Evolutionary conservation across 1,140 invertebrate species (phyloP).

Genomic region (Ceratina australensis): DNA sequence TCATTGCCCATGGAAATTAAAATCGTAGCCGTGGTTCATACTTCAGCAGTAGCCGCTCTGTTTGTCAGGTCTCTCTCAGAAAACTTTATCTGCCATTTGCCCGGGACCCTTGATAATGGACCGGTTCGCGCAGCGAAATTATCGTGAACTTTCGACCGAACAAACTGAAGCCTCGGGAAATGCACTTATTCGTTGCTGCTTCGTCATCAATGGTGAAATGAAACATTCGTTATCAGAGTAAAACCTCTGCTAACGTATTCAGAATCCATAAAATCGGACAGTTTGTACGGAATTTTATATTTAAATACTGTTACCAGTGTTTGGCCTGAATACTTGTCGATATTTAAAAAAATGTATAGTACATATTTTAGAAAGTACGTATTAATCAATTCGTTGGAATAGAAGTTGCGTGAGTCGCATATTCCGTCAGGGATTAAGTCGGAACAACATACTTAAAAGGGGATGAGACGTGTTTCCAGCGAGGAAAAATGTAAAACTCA

Average conservation of each 20-base stretch:
- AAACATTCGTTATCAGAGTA: not conserved
- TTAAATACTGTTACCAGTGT: not conserved
- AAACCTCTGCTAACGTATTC: not conserved
- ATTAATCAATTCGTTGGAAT: no score
- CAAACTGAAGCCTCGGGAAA: not conserved
- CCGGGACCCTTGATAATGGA: not conserved
- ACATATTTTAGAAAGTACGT: no score
- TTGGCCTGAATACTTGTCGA: not conserved
- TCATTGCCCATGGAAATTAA: slow-evolving; percentile 31
- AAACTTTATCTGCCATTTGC: not conserved
- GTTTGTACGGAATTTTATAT: not conserved
- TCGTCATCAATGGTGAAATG: not conserved
- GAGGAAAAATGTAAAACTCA: slow-evolving; percentile 16
- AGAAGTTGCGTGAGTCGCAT: no score
- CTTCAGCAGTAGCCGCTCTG: not conserved
- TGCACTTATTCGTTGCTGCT: no score
- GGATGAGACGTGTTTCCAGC: not conserved
- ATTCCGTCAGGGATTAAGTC: no score
- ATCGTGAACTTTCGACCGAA: not conserved
- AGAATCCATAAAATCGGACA: no score
- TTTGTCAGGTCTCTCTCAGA: not conserved
- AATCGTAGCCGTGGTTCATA: not conserved
- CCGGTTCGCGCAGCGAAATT: not conserved
- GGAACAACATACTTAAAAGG: no score
- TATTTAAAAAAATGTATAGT: no score